Conservation (phyloP, 2,113 vertebrate genomes). For the Tylochromis polylepis region DNA sequence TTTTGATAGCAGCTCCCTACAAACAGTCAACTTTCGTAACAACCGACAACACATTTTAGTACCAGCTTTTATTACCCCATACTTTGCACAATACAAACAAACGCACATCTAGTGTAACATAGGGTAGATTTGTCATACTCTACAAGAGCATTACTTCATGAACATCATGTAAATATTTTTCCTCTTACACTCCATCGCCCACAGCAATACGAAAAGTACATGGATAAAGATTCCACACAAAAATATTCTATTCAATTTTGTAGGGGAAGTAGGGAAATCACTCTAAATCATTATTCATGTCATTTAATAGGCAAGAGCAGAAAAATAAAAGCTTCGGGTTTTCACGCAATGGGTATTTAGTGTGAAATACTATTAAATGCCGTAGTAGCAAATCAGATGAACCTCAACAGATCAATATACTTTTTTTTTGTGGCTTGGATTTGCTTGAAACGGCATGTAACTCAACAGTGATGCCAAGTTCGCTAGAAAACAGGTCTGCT, state of each 20-base stretch:
- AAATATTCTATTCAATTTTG: slow-evolving; percentile 36
- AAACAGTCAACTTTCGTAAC: background rate
- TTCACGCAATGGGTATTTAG: slow-evolving; percentile 2
- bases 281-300: background rate
- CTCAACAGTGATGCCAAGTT: background rate
- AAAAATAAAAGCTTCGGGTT: background rate
- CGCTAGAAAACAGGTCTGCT: background rate
- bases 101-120: slow-evolving; percentile 43
- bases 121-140: slow-evolving; percentile 52
- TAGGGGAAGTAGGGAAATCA: background rate
- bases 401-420: background rate
- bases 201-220: slow-evolving; percentile 41
- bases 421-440: background rate
- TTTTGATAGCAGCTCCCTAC: background rate
- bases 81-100: slow-evolving; percentile 54
- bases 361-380: background rate
- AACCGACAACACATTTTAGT: background rate
- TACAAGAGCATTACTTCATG: slow-evolving; percentile 64
- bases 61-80: slow-evolving; percentile 52
- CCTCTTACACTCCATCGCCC: slow-evolving; percentile 9
- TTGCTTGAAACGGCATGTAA: background rate
- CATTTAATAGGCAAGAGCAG: slow-evolving; percentile 9
- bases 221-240: slow-evolving; percentile 26
- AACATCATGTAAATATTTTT: slow-evolving; percentile 43
- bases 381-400: background rate